Evolutionary conservation across 2,797 vertebrate species (phyloP), one percentile per base, ranked within the genome.

Genomic region (Coregonus suidteri): DNA sequence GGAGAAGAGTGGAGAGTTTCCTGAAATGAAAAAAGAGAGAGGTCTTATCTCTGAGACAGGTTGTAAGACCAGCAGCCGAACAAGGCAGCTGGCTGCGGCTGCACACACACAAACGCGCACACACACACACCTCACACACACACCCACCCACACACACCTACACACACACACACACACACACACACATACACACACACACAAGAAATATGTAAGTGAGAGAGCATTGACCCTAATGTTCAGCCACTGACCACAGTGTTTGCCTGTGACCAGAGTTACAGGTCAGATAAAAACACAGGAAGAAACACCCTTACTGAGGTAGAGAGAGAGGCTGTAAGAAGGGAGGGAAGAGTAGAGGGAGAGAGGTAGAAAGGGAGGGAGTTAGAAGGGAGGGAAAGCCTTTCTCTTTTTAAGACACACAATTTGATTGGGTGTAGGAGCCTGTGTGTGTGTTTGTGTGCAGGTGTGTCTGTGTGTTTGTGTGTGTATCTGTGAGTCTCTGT

Each of bases 21-120:
- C 83, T 81, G 75, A 86, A 88, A 86, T 82, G 84, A 83, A 82
- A 86, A 73, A 86, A 87, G 81, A 78, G 79, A 74, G 4, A 37
- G 78, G 74, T 83, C 86, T 89, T 90, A 91, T 93, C 86, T 91
- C 76, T 41, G 72, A 86, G 86, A 85, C 84, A 85, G 85, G 85
- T 85, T 88, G 86, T 90, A 84, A 87, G 87, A 84, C 75, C 68
- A 82, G 84, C 75, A 75, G 11, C 70, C 3, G 84, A 90, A 84
- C 81, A 87, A 87, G 88, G 82, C 84, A 85, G 86, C 82, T 54
- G 18, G 25, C 25, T 25, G 25, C 62, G 20, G 11, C 6, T 30
- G 14, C 30, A 6, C 75, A 69, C 51, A 69, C 66, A 76, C 75
- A 69, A 6, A 34, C 51, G 15, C 66, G 6, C 65, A 13, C 64